Evolutionary conservation across 2,797 vertebrate genomes (phyloP), one percentile per base, ranked within the genome.

Genomic region (Varecia variegata): DNA sequence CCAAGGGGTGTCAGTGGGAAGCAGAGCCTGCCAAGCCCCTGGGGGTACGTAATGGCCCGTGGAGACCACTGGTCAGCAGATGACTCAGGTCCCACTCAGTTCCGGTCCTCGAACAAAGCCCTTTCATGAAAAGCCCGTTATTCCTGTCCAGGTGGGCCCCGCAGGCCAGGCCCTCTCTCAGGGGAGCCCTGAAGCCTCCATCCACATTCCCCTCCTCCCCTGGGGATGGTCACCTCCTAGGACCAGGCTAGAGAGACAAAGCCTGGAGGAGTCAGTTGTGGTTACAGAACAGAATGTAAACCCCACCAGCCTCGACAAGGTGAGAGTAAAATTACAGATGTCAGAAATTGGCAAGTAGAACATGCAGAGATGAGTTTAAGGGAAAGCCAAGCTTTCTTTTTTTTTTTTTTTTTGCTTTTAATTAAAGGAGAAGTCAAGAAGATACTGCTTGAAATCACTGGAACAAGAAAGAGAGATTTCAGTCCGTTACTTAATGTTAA

Each of bases 401-500:
- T 0, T 73, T 58, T 70, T 77, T 88, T 62, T 25, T 5, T 40
- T 80, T 20, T 38, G 18, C 25, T 81, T 84, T 88, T 54, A 21
- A 84, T 45, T 58, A 77, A 67, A 25, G 14, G 27, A 88, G 54
- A 32, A 25, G 1, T 92, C 45, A 77, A 83, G 38, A 92, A 79
- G 8, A 65, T 60, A n/a, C 4, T 35, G 40, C 50, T 89, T 54
- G 83, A 88, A 83, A 82, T 85, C 50, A 70, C 6, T 83, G 21
- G 15, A 82, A 85, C 12, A 43, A 40, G 50, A 84, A 67, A 90
- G 54, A 81, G 10, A 74, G 25, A 58, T 38, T 67, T 43, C 30
- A 80, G 52, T 38, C 54, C 18, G 15, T 58, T 35, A 54, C 25
- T 95, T 90, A 50, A 25, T 65, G 38, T 70, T 88, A 83, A 88